Percentiles rank a stretch among this genome's conserved stretches.
Evolutionary conservation across 2,888 invertebrate genomes (phyloP).

Genomic region (Synanthedon tipuliformis): DNA sequence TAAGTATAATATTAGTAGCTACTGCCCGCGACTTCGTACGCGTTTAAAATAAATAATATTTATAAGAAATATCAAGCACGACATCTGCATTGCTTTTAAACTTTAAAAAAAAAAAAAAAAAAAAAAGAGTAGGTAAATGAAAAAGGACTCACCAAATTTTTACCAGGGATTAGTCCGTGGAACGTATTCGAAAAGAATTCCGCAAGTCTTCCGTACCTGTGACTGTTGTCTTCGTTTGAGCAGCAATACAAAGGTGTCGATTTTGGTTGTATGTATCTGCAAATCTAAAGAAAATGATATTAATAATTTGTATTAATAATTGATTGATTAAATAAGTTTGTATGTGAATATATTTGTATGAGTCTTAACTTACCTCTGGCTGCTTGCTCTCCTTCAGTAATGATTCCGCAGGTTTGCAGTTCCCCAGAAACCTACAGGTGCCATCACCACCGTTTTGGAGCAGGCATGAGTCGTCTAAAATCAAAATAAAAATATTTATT

Average conservation of each 20-base stretch:
- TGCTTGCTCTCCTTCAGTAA: background rate
- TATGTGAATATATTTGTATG: too few species aligned
- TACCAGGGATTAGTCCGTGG: background rate
- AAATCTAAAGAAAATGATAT: background rate
- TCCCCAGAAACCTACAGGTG: background rate
- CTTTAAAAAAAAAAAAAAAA: too few species aligned
- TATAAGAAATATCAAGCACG: too few species aligned
- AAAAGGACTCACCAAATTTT: background rate
- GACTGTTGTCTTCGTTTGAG: background rate
- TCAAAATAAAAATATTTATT: too few species aligned
- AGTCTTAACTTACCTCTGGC: background rate
- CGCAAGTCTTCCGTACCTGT: background rate
- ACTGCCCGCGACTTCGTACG: too few species aligned
- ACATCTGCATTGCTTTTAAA: too few species aligned
- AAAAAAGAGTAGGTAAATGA: too few species aligned
- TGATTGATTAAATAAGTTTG: too few species aligned
- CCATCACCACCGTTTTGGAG: background rate
- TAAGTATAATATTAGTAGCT: too few species aligned
- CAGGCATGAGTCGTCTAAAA: background rate
- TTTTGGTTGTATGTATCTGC: background rate
- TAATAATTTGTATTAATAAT: too few species aligned
- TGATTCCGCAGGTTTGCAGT: background rate
- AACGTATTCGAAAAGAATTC: background rate
- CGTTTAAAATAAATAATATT: too few species aligned
- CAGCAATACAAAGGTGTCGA: background rate